Conservation (phyloP, 2,797 vertebrate species). For the Apogon talboti region DNA sequence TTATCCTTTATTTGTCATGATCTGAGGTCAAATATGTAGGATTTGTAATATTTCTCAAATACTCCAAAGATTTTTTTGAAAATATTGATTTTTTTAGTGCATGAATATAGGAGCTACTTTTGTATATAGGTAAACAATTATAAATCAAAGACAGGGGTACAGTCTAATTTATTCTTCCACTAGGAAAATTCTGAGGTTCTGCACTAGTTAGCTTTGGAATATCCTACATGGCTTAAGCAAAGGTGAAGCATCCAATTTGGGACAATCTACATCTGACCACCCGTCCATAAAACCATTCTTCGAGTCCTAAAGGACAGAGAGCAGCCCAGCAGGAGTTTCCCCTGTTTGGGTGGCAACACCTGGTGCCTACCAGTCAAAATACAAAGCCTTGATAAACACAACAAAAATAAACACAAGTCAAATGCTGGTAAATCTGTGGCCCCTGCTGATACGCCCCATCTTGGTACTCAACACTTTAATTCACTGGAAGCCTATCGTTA, state of each 20-base stretch:
- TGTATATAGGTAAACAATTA: background rate
- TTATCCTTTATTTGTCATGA: too few relatives aligned
- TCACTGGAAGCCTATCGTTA: background rate
- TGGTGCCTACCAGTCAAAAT: constrained; percentile 22
- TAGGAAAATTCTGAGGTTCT: background rate
- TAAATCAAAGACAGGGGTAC: constrained; percentile 7
- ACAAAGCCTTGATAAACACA: background rate
- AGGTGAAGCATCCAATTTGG: constrained; percentile 29
- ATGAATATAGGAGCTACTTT: background rate
- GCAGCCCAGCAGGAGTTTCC: constrained; percentile 27
- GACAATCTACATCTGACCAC: constrained; percentile 14
- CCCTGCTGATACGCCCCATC: background rate
- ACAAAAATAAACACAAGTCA: constrained; percentile 1
- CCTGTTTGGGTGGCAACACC: background rate
- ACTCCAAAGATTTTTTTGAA: too few relatives aligned
- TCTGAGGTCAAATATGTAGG: too few relatives aligned
- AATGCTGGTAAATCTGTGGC: constrained; percentile 5
- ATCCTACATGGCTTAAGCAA: constrained; percentile 38
- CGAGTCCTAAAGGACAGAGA: constrained; percentile 30
- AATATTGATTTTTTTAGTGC: too few relatives aligned
- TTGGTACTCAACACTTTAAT: background rate
- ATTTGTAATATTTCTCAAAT: too few relatives aligned
- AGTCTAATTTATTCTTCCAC: background rate
- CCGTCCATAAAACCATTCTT: constrained; percentile 16
- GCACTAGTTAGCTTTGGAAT: constrained; percentile 27